phyloP scores from a whole-genome alignment of 1,140 invertebrate genomes.

The Zaprionus nigranus region DNA sequence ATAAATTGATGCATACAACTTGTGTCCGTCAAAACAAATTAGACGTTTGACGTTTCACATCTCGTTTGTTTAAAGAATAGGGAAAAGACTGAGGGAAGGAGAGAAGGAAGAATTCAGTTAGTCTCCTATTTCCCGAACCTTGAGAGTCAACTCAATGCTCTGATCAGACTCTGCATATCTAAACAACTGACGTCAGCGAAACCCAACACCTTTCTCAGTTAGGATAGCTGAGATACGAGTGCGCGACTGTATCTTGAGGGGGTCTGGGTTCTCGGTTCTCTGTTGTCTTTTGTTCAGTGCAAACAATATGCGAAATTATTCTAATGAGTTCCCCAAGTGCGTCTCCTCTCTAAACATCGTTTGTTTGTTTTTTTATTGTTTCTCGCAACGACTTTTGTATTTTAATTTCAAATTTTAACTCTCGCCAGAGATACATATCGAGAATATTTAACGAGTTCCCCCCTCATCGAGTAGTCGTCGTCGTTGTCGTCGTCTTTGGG shows the following conservation, averaged over 20 bases:
- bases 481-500: slow-evolving; percentile 26
- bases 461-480: slow-evolving; percentile 31
- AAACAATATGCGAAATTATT: slow-evolving; percentile 78
- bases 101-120: background rate
- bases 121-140: slow-evolving; percentile 12
- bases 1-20: slow-evolving; percentile 16
- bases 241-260: slow-evolving; percentile 26
- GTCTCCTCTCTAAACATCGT: slow-evolving; percentile 2
- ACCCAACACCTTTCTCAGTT: slow-evolving; percentile 48
- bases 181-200: slow-evolving; percentile 46
- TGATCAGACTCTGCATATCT: slow-evolving; percentile 13
- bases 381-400: slow-evolving; percentile 23
- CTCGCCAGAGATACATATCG: slow-evolving; percentile 27
- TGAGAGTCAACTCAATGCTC: background rate
- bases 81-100: background rate
- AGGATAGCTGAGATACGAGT: slow-evolving; percentile 34
- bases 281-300: slow-evolving; percentile 48
- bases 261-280: slow-evolving; percentile 36
- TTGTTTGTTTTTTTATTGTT: slow-evolving; percentile 28
- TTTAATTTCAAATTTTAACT: slow-evolving; percentile 35
- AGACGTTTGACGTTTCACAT: slow-evolving; percentile 12
- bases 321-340: slow-evolving; percentile 52
- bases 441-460: background rate
- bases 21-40: slow-evolving; percentile 38
- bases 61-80: slow-evolving; percentile 6